Evolutionary conservation across 35 echinoderm and acorn worm species (phyloP).

Genomic region (Anneissia japonica): DNA sequence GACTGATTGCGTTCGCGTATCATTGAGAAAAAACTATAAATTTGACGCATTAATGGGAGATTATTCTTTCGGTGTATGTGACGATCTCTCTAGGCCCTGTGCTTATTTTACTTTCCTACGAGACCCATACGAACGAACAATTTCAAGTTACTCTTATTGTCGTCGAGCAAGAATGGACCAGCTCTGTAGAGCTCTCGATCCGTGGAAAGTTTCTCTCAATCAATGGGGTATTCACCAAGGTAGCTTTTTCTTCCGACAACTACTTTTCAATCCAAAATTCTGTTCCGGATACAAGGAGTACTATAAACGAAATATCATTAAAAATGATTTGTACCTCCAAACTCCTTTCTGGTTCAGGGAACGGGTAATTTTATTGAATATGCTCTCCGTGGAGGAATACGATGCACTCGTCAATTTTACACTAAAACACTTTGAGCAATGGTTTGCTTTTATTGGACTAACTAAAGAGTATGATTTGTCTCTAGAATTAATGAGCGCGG

Average conservation of each 20-base stretch:
- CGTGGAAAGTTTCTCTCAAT: constrained; percentile 53
- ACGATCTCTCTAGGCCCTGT: constrained; percentile 51
- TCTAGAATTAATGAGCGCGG: constrained; percentile 59
- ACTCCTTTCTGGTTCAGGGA: constrained; percentile 80
- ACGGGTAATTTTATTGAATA: constrained; percentile 44
- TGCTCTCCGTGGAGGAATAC: constrained; percentile 21
- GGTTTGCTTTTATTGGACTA: constrained; percentile 79
- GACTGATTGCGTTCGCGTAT: constrained; percentile 22
- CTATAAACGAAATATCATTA: neutral
- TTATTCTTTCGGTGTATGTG: constrained; percentile 86
- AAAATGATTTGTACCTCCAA: constrained; percentile 13
- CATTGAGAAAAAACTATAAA: neutral
- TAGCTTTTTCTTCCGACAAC: constrained; percentile 81
- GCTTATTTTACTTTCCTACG: constrained; percentile 89
- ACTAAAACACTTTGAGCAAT: constrained; percentile 61
- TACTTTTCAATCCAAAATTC: constrained; percentile 66
- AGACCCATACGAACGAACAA: constrained; percentile 78
- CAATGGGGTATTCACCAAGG: constrained; percentile 87
- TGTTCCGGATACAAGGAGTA: constrained; percentile 55
- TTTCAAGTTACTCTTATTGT: constrained; percentile 85
- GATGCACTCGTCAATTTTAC: constrained; percentile 40
- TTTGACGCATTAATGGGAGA: constrained; percentile 73
- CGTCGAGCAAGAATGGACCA: constrained; percentile 64
- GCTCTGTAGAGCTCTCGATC: constrained; percentile 59
- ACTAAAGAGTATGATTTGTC: constrained; percentile 75